Evolutionary conservation across 2,797 vertebrate species (phyloP), one percentile per base, ranked within the genome.

Genomic region (Merluccius polli): DNA sequence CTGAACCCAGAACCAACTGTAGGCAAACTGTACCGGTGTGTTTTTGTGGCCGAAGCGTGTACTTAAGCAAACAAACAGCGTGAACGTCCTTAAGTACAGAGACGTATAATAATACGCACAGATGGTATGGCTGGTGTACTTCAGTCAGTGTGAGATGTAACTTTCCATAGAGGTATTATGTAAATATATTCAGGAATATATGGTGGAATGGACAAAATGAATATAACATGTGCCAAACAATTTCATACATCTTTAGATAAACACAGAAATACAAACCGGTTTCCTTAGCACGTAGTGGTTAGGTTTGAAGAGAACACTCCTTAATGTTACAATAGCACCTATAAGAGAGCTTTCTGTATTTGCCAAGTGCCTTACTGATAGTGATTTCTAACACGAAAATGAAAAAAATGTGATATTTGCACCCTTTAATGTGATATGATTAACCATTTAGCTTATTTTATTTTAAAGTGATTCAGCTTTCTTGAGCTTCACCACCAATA

Each of bases 361-460:
- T 77, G 73, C 76, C 36, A 84, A 84, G 81, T 86, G 83, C 85
- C 88, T 90, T 89, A 80, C 75, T 87, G 85, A 87, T 79, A 68
- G 41, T 75, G 82, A 83, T 73, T 79, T 86, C 48, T 84, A 82
- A 86, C 77, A 76, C 13, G n/a, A 70, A 59, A 11, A 78, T 79
- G n/a, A 59, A 83, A 72, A 41, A 75, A 84, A 84, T 81, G 74
- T 84, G 77, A 88, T 76, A 65, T 75, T 79, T 79, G 71, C 76
- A 83, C 85, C 88, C 84, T 82, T 71, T 81, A 90, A 91, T 91
- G 88, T 91, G 88, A 89, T 41, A 38, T 78, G 36, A 75, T 75
- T 87, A 87, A 80, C 74, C 27, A 80, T 48, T 32, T 52, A 72
- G 7, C 78, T 77, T 79, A 75, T 77, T 65, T 52, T 79, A 76